phyloP scores from a whole-genome alignment of 2,113 vertebrate genomes.

The Merops nubicus region DNA sequence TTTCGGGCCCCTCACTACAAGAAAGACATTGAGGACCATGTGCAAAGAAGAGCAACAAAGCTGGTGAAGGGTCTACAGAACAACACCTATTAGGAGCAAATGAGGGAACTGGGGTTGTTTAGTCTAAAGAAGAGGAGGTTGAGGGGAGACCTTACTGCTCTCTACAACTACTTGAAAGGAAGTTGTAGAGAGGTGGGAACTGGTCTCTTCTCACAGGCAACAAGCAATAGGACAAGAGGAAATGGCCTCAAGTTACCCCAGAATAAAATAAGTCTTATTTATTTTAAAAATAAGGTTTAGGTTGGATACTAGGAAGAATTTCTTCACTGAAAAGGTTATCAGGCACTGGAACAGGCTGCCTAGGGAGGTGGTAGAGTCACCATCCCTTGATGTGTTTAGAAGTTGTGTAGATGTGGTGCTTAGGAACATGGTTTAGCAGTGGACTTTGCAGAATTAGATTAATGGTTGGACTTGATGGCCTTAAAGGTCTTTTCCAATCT shows the following conservation, averaged over 20 bases:
- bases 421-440: background rate
- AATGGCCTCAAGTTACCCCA: accelerated
- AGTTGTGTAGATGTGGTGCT: background rate
- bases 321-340: background rate
- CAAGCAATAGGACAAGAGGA: accelerated
- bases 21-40: background rate
- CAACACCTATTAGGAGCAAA: accelerated
- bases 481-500: background rate
- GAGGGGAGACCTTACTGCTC: background rate
- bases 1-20: background rate
- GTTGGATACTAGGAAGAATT: background rate
- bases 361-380: background rate
- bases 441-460: too few species aligned
- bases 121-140: too few species aligned
- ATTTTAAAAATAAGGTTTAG: too few species aligned
- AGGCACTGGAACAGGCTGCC: background rate
- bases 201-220: background rate
- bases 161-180: background rate
- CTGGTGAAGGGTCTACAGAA: background rate
- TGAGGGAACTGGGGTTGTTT: background rate
- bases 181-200: accelerated
- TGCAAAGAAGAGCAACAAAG: background rate
- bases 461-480: background rate
- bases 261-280: too few species aligned
- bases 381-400: background rate